Base-by-base conservation (phyloP, 2,797 vertebrate species). In the Rhinichthys osculus region DNA sequence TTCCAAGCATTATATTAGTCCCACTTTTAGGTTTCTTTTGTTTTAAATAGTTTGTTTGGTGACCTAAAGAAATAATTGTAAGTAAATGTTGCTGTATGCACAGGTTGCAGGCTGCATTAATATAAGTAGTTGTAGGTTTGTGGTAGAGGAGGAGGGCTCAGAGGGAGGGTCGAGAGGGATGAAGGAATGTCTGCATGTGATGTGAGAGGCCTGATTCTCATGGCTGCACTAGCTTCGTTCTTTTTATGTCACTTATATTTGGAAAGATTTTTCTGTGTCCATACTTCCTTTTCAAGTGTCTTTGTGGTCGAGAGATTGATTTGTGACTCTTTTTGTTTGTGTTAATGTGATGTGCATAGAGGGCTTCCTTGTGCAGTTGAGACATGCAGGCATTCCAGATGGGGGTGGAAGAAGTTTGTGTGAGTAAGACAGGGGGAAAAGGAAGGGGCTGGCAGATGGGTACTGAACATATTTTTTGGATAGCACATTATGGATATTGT, bases 341-440 rank as follows among this genome's bases (percentile, higher is more conserved):
- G 85, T 82, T 85, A 80, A 89, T 88, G 86, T 44, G 87, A 86
- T 87, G 87, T 86, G 81, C 59, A 87, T 86, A 85, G 86, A 90
- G 87, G 82, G 72, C 73, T 81, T 87, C 71, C 82, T 84, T 89
- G 87, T 83, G 87, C 69, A 74, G 88, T 86, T 85, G 72, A 87
- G 86, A 87, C 86, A 89, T 87, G 82, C 86, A 87, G 86, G 84
- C 86, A 89, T 89, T 87, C 90, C 87, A 85, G 82, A 84, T 86
- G 87, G 88, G 88, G 90, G 87, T 89, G 87, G 87, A 83, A 89
- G 74, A 88, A 76, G 88, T 72, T 50, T 81, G 82, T 57, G 78
- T 74, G 83, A 40, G 86, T 13, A 11, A 50, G 87, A 78, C 77
- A 50, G 69, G 23, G 35, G 70, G 64, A 23, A 30, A 16, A 35